phyloP scores from a whole-genome alignment of 2,888 invertebrate species.

The Caenorhabditis doughertyi region DNA sequence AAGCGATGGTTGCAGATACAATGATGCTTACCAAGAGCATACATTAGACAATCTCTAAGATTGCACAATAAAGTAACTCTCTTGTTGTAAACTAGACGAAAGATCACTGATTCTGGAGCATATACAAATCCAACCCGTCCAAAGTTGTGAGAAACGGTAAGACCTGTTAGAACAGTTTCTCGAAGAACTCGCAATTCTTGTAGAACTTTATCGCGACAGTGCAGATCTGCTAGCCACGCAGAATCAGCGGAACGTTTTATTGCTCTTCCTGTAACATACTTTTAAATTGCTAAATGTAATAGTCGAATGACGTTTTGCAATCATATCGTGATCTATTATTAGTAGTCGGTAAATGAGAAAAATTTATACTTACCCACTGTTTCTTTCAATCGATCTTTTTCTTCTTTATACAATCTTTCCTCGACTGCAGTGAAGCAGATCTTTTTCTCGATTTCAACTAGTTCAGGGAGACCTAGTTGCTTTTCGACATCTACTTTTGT shows the following conservation, averaged over 20 bases:
- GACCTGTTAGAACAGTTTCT: slow-evolving; percentile 33
- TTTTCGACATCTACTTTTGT: slow-evolving; percentile 87
- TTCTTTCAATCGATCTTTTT: slow-evolving; percentile 23
- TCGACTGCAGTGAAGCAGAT: slow-evolving; percentile 88
- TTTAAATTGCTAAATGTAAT: not conserved
- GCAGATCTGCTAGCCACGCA: not conserved
- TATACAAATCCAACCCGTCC: not conserved
- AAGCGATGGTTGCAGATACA: not conserved
- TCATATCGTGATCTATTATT: no score
- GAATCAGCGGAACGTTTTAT: not conserved
- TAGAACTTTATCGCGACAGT: slow-evolving; percentile 27
- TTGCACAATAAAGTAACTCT: slow-evolving; percentile 8
- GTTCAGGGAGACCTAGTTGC: slow-evolving; percentile 87
- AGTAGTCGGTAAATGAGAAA: no score
- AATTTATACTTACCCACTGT: slow-evolving; percentile 14
- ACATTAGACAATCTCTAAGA: not conserved
- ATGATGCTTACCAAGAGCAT: not conserved
- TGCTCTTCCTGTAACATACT: slow-evolving; percentile 1
- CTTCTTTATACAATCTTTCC: slow-evolving; percentile 86
- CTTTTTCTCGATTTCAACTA: slow-evolving; percentile 86
- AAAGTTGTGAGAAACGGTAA: not conserved
- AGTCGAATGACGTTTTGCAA: no score
- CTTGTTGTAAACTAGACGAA: slow-evolving; percentile 24
- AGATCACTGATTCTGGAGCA: slow-evolving; percentile 35
- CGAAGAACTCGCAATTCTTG: slow-evolving; percentile 12